Percentiles rank a stretch among this genome's conserved stretches.
Conservation (phyloP, 2,888 invertebrate species). For the Glaucopsyche alexis region DNA sequence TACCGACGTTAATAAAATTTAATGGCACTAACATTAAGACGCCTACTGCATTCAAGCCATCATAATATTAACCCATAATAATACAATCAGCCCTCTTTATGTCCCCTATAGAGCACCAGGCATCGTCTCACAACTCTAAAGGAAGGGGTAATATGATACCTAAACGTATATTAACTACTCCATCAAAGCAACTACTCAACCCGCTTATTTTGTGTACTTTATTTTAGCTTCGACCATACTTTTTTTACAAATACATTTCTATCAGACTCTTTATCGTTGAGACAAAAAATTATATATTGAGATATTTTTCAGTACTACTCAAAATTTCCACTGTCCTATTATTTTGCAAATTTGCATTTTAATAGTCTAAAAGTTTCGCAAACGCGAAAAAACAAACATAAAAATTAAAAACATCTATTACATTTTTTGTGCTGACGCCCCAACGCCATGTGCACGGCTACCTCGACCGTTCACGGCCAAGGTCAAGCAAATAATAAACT, state of each 20-base stretch:
- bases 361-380: not conserved
- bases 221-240: not conserved
- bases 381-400: not conserved
- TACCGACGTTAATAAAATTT: conserved; percentile 17
- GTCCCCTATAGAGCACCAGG: conserved; percentile 5
- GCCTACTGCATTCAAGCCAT: conserved; percentile 16
- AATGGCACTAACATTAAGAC: conserved; percentile 15
- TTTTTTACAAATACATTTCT: not conserved
- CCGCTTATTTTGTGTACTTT: not conserved
- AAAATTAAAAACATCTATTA: conserved; percentile 22
- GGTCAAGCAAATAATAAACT: conserved; percentile 73
- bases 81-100: conserved; percentile 21
- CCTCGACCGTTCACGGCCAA: conserved; percentile 72
- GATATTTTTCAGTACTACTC: not conserved
- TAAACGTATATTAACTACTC: conserved; percentile 1
- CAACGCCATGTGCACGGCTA: conserved; percentile 24
- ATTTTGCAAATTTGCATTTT: not conserved
- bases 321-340: not conserved
- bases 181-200: conserved; percentile 2
- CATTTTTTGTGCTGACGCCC: conserved; percentile 21
- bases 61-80: conserved; percentile 20
- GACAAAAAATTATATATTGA: not conserved
- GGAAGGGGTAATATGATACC: conserved; percentile 15
- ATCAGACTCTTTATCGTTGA: not conserved
- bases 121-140: conserved; percentile 1